Conservation (phyloP, 2,113 vertebrate species). For the Anhinga rufa region DNA sequence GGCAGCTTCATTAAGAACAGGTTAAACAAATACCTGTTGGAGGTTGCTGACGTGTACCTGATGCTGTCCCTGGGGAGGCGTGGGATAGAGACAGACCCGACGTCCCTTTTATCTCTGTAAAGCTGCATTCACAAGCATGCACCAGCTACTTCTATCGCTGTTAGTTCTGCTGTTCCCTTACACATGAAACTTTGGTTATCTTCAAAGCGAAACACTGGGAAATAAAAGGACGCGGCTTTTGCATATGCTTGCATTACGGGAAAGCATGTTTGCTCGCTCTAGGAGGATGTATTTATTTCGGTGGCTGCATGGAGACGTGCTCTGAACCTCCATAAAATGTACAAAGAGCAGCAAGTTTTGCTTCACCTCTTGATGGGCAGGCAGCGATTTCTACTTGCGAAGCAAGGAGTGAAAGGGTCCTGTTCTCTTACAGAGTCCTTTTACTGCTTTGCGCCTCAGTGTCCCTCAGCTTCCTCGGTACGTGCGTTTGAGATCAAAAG, state of each 20-base stretch:
- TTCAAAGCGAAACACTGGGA: background rate
- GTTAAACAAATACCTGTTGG: background rate
- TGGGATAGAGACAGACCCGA: background rate
- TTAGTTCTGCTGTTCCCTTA: background rate
- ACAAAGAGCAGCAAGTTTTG: background rate
- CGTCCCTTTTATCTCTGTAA: background rate
- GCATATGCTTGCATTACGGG: background rate
- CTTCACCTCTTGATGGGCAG: background rate
- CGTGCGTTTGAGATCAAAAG: fast-evolving
- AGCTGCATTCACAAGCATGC: fast-evolving
- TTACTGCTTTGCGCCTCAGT: background rate
- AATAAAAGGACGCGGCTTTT: background rate
- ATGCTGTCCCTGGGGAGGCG: background rate
- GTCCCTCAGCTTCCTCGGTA: background rate
- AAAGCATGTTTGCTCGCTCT: background rate
- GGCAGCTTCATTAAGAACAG: background rate
- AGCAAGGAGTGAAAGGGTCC: background rate
- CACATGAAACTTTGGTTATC: background rate
- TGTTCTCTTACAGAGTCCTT: fast-evolving
- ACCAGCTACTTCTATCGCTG: fast-evolving
- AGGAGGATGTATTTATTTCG: background rate
- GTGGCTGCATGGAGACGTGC: background rate
- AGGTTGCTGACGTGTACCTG: background rate
- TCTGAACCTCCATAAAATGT: background rate
- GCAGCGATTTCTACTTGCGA: background rate